phyloP scores from a whole-genome alignment of 2,888 invertebrate species.

The Caradrina clavipalpis region DNA sequence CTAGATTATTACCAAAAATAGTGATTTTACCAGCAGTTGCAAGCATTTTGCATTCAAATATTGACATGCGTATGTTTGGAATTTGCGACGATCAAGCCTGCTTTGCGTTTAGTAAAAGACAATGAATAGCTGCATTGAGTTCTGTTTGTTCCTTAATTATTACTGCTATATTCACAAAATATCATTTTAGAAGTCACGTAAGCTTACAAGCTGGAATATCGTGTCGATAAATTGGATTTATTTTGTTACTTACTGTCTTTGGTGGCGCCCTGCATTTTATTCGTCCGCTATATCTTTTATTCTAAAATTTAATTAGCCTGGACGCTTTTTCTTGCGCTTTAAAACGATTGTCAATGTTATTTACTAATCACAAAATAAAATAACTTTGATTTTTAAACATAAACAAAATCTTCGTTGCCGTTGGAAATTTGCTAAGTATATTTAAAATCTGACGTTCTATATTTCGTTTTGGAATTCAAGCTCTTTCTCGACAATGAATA shows the following conservation, averaged over 20 bases:
- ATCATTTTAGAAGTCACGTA: background rate
- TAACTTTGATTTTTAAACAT: background rate
- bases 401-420: constrained; percentile 14
- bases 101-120: background rate
- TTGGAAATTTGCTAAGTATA: constrained; percentile 11
- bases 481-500: background rate
- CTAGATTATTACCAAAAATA: background rate
- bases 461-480: constrained; percentile 4
- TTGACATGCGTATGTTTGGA: background rate
- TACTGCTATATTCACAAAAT: background rate
- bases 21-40: background rate
- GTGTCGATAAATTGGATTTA: background rate
- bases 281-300: background rate
- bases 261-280: constrained; percentile 32
- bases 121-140: background rate
- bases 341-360: background rate
- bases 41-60: background rate
- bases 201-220: background rate
- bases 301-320: background rate
- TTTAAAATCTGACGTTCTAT: constrained; percentile 11
- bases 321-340: background rate
- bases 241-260: constrained; percentile 43
- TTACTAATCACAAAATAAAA: background rate
- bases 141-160: no score
- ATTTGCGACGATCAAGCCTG: background rate